Conservation (phyloP, 2,888 invertebrate genomes). For the Eupithecia insigniata region DNA sequence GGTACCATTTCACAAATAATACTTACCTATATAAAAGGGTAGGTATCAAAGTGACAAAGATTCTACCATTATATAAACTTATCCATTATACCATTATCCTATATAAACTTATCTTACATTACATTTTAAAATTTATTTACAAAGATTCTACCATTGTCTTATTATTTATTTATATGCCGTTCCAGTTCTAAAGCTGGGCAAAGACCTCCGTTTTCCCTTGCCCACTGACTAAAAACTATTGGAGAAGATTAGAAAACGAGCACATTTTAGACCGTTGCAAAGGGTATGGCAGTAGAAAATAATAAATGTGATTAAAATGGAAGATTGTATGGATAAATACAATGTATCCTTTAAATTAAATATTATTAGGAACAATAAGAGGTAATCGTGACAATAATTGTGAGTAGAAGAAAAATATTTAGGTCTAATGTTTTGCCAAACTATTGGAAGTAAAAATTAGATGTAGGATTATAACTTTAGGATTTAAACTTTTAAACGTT, state of each 20-base stretch:
- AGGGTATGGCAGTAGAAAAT: not conserved
- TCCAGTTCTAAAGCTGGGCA: not conserved
- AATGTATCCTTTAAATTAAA: not conserved
- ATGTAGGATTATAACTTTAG: not conserved
- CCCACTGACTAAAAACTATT: not conserved
- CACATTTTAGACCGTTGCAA: not conserved
- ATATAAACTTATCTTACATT: no score
- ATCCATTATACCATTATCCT: no score
- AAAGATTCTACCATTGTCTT: not conserved
- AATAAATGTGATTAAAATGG: not conserved
- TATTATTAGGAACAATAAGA: constrained; percentile 22
- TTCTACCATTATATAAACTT: not conserved
- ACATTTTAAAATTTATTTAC: no score
- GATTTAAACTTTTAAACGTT: not conserved
- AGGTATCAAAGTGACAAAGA: not conserved
- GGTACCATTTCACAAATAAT: not conserved
- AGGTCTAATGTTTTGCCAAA: constrained; percentile 47
- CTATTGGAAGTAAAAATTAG: constrained; percentile 9
- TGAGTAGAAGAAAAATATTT: constrained; percentile 36
- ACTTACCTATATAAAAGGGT: not conserved
- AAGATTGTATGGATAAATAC: not conserved
- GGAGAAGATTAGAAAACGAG: not conserved
- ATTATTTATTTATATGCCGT: not conserved
- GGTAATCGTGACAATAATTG: constrained; percentile 59
- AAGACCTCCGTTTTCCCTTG: not conserved